Evolutionary conservation across 2,797 vertebrate genomes (phyloP).

Genomic region (Rhinatrema bivittatum): DNA sequence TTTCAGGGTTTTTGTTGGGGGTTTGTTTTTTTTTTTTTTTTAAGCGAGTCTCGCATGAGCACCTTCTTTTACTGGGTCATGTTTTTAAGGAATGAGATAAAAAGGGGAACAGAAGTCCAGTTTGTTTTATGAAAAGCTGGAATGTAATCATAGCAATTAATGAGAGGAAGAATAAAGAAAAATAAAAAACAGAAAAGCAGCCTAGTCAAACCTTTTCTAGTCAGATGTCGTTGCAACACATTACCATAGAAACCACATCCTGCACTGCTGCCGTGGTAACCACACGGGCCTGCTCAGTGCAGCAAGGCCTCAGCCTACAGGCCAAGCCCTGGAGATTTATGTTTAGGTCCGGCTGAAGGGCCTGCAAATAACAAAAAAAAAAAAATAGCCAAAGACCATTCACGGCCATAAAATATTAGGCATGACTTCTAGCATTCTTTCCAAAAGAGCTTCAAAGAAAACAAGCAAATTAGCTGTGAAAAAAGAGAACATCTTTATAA

Average conservation of each 20-base stretch:
- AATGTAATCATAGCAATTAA: too few species aligned
- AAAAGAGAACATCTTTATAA: too few species aligned
- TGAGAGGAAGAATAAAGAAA: too few species aligned
- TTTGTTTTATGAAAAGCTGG: too few species aligned
- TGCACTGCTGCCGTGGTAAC: constrained; percentile 65
- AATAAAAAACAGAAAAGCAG: constrained; percentile 3
- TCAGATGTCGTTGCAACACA: constrained; percentile 45
- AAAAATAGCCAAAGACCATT: not conserved
- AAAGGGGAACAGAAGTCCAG: too few species aligned
- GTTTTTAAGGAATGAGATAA: too few species aligned
- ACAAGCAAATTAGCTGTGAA: too few species aligned
- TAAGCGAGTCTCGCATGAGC: too few species aligned
- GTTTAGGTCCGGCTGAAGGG: constrained; percentile 25
- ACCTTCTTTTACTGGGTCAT: too few species aligned
- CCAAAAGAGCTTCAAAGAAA: not conserved
- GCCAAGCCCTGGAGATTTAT: constrained; percentile 20
- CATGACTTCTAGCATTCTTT: not conserved
- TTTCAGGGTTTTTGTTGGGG: too few species aligned
- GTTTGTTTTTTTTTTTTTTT: too few species aligned
- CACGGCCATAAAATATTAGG: not conserved
- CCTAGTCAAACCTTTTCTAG: constrained; percentile 35
- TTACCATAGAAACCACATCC: constrained; percentile 79
- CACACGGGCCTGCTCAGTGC: constrained; percentile 40
- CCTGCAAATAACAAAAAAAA: not conserved
- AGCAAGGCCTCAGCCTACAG: constrained; percentile 40